A percentile compares a stretch with the other conserved stretches of the same genome.
Conservation (phyloP, 2,797 vertebrate genomes). For the Spea hammondii region DNA sequence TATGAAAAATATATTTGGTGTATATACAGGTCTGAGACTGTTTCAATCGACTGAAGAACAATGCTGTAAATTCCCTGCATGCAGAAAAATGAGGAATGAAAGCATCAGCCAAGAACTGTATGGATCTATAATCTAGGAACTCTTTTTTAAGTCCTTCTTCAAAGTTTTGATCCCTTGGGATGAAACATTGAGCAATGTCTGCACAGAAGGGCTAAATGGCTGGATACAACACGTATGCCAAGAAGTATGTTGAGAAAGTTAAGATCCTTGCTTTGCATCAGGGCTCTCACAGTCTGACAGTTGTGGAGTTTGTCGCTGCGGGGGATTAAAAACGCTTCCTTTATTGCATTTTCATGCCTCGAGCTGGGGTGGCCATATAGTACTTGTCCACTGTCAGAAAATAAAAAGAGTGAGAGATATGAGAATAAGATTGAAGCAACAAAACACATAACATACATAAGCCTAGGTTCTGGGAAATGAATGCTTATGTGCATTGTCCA, state of each 20-base stretch:
- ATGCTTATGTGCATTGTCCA: too few relatives aligned
- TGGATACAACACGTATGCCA: conserved; percentile 19
- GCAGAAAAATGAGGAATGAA: conserved; percentile 15
- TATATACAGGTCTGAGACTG: neutral
- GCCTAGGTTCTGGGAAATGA: too few relatives aligned
- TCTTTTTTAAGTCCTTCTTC: conserved; percentile 23
- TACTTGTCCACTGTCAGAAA: neutral
- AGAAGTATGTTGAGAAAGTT: conserved; percentile 27
- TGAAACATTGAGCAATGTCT: conserved; percentile 39
- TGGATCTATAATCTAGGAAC: conserved; percentile 14
- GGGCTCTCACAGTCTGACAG: conserved; percentile 16
- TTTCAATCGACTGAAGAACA: neutral
- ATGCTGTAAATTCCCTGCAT: conserved; percentile 4
- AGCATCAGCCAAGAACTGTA: neutral
- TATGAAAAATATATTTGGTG: neutral
- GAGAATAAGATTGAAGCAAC: neutral
- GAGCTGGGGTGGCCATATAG: conserved; percentile 3
- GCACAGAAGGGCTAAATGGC: conserved; percentile 3
- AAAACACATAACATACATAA: neutral
- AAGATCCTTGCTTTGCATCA: conserved; percentile 12
- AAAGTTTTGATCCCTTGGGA: conserved; percentile 35
- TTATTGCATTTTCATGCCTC: conserved; percentile 13
- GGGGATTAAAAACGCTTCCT: conserved; percentile 21
- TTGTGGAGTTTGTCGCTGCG: conserved; percentile 17
- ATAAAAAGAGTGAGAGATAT: neutral